Base-by-base conservation (phyloP, 2,888 invertebrate species). In the Cynaeus angustus region DNA sequence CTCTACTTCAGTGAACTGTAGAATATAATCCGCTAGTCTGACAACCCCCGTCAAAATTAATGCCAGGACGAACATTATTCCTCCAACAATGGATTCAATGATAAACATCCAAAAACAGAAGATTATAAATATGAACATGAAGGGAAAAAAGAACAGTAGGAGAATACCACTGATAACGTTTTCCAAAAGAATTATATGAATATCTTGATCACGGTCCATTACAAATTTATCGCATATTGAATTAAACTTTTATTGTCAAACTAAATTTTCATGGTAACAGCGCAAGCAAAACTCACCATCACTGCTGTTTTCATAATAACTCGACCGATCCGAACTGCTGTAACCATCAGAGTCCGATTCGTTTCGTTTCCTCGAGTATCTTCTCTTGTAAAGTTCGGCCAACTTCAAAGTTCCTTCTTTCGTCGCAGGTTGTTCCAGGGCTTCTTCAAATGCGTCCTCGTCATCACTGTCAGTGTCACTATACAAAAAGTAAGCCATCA, bases 381-480 rank as follows among this genome's bases (percentile, higher is more conserved):
- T 84, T 64, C 88, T 83, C 45, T 91, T 91, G 90, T 91, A 92
- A 72, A 90, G 88, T 76, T 91, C 91, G 0, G 91, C 91, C 77
- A 92, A 85, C 77, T 91, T 89, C 58, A 91, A 83, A 0, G 92
- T 92, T 77, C 91, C 91, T 78, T 90, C 90, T 55, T 89, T 89
- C n/a, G 89, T 89, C 43, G 88, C 82, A 3, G 88, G 89, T 74
- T 88, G 88, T 74, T 91, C 91, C 74, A 91, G 87, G 4, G 91
- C 91, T 81, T 92, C 91, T 79, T 92, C 91, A 77, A 88, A 91
- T 13, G 89, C 88, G 78, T 90, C 91, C 70, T 90, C 90, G 68
- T 90, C 91, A 58, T 90, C 91, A 68, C 85, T 86, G 37, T 90
- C 89, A 26, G 88, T 87, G 77, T 91, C 90, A 82, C 88, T 88